A percentile compares a stretch with the other conserved stretches of the same genome.
These are phyloP conservation scores for Eilema caniola DNA, from an alignment of 2,888 invertebrate species.

Conservation along the genomic window DNA sequence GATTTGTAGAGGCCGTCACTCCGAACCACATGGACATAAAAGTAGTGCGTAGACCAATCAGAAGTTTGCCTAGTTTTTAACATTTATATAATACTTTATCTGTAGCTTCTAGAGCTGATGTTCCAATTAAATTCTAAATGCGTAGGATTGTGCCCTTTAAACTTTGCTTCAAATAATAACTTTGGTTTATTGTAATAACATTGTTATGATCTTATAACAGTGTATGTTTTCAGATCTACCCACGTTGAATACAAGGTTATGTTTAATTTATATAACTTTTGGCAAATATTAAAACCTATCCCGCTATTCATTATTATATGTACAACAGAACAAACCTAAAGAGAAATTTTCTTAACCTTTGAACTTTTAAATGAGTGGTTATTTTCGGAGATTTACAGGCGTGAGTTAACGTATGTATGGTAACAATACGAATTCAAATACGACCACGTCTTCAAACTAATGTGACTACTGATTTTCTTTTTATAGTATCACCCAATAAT, in stretches of 20 bases:
- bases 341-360: neutral
- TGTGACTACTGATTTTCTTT: too few species aligned
- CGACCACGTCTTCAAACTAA: too few species aligned
- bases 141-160: constrained; percentile 1
- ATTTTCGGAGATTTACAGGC: too few species aligned
- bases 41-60: too few species aligned
- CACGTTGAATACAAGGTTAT: neutral
- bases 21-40: too few species aligned
- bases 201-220: neutral
- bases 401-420: too few species aligned
- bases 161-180: neutral
- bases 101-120: neutral
- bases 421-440: too few species aligned
- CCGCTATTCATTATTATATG: neutral
- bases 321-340: neutral
- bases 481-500: too few species aligned
- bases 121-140: neutral
- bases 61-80: neutral
- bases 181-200: neutral
- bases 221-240: neutral
- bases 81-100: too few species aligned
- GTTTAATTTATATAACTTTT: neutral
- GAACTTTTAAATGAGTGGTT: too few species aligned
- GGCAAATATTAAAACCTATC: neutral
- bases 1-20: too few species aligned